phyloP scores from a whole-genome alignment of 1,140 invertebrate genomes.

The Ridgeia piscesae region DNA sequence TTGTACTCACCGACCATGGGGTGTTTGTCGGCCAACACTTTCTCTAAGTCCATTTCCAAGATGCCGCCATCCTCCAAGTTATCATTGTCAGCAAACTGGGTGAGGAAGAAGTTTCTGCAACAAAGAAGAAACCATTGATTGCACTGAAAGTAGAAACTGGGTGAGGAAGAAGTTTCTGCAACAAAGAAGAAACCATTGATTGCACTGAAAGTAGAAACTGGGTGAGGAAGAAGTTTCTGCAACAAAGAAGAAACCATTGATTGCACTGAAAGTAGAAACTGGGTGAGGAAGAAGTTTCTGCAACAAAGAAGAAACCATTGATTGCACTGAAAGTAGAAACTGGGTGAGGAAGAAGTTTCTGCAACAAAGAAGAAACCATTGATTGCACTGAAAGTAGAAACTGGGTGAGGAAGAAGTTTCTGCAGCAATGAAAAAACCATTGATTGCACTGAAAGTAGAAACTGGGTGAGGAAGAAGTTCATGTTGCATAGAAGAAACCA shows the following conservation, averaged over 20 bases:
- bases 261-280: neutral
- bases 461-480: conserved; percentile 54
- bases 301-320: no score
- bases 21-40: conserved; percentile 36
- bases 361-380: conserved; percentile 25
- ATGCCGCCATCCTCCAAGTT: conserved; percentile 46
- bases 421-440: conserved; percentile 32
- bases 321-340: no score
- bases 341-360: no score
- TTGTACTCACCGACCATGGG: neutral
- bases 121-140: conserved; percentile 8
- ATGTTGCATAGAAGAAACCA: conserved; percentile 34
- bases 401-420: conserved; percentile 54
- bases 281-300: no score
- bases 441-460: no score
- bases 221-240: no score
- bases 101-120: conserved; percentile 52
- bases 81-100: conserved; percentile 53
- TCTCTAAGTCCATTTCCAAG: conserved; percentile 50
- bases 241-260: conserved; percentile 25
- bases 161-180: no score
- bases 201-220: no score
- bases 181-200: no score
- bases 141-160: neutral
- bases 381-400: conserved; percentile 31